Percentiles rank a stretch among this genome's conserved stretches.
Evolutionary conservation across 2,888 invertebrate genomes (phyloP).

Genomic region (Onthophagus sagittarius): DNA sequence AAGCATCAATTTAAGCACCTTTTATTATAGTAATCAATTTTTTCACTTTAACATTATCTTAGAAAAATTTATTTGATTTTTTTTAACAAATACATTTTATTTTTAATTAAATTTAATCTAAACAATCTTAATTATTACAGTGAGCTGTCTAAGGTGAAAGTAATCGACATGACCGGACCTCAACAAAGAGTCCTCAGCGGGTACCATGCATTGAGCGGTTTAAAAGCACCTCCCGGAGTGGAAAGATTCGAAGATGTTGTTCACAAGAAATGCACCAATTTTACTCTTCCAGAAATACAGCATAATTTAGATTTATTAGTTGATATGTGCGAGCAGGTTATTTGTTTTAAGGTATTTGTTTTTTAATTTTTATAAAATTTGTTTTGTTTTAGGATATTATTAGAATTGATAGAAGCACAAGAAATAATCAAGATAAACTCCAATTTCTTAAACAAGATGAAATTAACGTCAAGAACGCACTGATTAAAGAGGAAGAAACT

Average conservation of each 20-base stretch:
- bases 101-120: too few relatives aligned
- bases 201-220: constrained; percentile 83
- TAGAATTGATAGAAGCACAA: constrained; percentile 72
- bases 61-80: neutral
- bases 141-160: constrained; percentile 84
- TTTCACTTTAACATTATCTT: neutral
- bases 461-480: constrained; percentile 61
- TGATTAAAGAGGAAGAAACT: constrained; percentile 69
- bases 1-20: neutral
- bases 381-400: constrained; percentile 70
- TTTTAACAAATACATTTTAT: neutral
- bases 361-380: neutral
- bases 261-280: constrained; percentile 62
- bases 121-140: constrained; percentile 36
- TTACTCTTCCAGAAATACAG: constrained; percentile 81
- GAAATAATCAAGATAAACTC: constrained; percentile 74
- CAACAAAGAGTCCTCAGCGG: constrained; percentile 89
- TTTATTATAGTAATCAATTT: neutral
- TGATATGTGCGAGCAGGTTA: constrained; percentile 86
- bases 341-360: neutral
- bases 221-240: constrained; percentile 54
- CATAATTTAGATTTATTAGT: constrained; percentile 91
- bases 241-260: constrained; percentile 62
- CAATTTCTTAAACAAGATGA: constrained; percentile 78
- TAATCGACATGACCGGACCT: constrained; percentile 98